Base-by-base conservation (phyloP, 2,113 vertebrate species). In the Cercocebus atys region DNA sequence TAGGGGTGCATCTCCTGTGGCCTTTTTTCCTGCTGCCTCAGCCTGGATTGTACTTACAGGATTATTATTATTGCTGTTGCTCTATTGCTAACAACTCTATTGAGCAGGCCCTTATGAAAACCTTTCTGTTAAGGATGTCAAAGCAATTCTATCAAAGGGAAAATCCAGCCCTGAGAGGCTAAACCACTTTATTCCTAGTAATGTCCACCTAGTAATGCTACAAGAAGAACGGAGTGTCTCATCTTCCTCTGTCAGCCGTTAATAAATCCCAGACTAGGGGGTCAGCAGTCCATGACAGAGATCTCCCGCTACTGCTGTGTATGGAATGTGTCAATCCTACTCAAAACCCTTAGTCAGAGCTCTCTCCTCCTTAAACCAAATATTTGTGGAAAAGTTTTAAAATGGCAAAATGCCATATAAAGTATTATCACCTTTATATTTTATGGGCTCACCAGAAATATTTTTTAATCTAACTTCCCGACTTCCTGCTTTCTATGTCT, bases 121-220 rank as follows among this genome's bases (percentile, higher is more conserved):
- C 30, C 84, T 83, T 66, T 52, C 43, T 23, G 5, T 30, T 70
- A 52, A 94, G 45, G 88, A 95, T 88, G 88, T 88, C 87, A 94
- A 86, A 79, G 78, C 89, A 94, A 2, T 72, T 78, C 80, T 82
- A 75, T 92, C 40, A 64, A 57, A 88, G 61, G 8, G 38, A 83
- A 88, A 88, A 81, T 2, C 38, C 25, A 93, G 59, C 30, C 4
- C 38, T 20, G 1, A 52, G 57, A 45, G 13, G n/a, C 23, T 55
- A 52, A 70, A 4, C 8, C 66, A n/a, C 32, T 83, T 61, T 40
- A 61, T 87, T 66, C n/a, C 76, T 40, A 50, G 47, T 50, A 50
- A 50, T 50, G 70, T 32, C 13, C 38, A 8, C 0, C 1, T 2
- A 6, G 59, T 10, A 52, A 78, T 5, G 3, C 40, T 22, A 12